Conservation (phyloP, 1,140 invertebrate genomes). For the Acromyrmex echinatior region DNA sequence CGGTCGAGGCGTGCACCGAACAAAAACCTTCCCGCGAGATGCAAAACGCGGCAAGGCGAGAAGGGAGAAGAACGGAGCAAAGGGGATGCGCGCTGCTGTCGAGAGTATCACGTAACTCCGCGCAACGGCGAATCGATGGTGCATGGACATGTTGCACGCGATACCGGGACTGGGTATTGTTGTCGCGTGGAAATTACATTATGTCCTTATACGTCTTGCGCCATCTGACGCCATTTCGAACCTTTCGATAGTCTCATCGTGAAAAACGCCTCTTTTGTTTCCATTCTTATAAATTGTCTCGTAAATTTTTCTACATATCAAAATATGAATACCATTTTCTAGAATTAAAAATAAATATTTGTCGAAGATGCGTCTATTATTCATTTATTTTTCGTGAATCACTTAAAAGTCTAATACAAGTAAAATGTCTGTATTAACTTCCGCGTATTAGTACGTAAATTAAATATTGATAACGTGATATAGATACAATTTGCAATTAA, state of each 20-base stretch:
- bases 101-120: slow-evolving; percentile 50
- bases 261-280: background rate
- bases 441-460: too few relatives aligned
- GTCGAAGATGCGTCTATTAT: background rate
- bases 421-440: too few relatives aligned
- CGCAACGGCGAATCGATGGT: slow-evolving; percentile 22
- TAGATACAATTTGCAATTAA: too few relatives aligned
- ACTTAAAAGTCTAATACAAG: too few relatives aligned
- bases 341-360: background rate
- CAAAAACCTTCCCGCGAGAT: slow-evolving; percentile 66
- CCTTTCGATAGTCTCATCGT: background rate
- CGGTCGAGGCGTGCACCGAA: slow-evolving; percentile 39
- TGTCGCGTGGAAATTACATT: slow-evolving; percentile 72
- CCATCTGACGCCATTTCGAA: slow-evolving; percentile 70
- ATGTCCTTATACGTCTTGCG: slow-evolving; percentile 59
- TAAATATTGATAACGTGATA: too few relatives aligned
- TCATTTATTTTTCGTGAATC: background rate
- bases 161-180: slow-evolving; percentile 72
- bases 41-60: slow-evolving; percentile 26
- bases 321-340: background rate
- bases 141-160: slow-evolving; percentile 70
- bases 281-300: background rate
- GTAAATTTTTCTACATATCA: background rate
- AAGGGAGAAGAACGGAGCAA: background rate
- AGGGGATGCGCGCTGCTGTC: slow-evolving; percentile 24